Evolutionary conservation across 2,888 invertebrate species (phyloP).

Genomic region (Tetanocera ferruginea): DNA sequence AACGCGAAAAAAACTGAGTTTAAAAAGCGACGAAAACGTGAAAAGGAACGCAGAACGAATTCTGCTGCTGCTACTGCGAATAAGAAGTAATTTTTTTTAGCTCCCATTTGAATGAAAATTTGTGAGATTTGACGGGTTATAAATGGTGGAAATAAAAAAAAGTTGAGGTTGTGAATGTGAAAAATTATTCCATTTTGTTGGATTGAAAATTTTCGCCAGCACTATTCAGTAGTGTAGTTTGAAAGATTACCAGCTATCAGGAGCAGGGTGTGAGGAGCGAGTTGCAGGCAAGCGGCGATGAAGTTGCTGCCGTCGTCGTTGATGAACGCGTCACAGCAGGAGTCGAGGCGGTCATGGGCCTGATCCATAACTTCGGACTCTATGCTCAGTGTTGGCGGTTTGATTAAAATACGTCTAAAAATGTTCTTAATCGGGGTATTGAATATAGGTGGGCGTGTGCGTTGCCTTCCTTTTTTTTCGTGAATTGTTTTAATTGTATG

Average conservation of each 20-base stretch:
- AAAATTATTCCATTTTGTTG: neutral
- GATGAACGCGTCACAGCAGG: neutral
- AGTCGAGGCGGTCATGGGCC: neutral
- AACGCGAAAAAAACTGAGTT: neutral
- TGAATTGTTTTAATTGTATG: no score
- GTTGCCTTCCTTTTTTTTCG: no score
- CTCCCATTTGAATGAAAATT: conserved; percentile 6
- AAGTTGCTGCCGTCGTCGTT: neutral
- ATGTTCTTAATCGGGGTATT: no score
- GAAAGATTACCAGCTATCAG: no score
- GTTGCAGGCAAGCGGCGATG: neutral
- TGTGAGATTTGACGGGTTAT: neutral
- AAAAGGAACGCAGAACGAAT: conserved; percentile 16
- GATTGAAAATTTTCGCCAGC: neutral
- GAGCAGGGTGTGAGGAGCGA: neutral
- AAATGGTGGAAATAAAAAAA: neutral
- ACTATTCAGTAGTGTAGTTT: neutral
- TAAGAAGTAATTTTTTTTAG: conserved; percentile 19
- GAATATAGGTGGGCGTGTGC: no score
- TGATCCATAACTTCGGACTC: neutral
- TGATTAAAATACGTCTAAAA: no score
- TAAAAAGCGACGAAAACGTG: conserved; percentile 16
- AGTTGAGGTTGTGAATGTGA: neutral
- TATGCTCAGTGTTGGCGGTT: neutral
- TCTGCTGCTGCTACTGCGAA: conserved; percentile 14